These are phyloP conservation scores for Drosophila birchii DNA, from an alignment of 2,888 invertebrate genomes.

Conservation along the genomic window DNA sequence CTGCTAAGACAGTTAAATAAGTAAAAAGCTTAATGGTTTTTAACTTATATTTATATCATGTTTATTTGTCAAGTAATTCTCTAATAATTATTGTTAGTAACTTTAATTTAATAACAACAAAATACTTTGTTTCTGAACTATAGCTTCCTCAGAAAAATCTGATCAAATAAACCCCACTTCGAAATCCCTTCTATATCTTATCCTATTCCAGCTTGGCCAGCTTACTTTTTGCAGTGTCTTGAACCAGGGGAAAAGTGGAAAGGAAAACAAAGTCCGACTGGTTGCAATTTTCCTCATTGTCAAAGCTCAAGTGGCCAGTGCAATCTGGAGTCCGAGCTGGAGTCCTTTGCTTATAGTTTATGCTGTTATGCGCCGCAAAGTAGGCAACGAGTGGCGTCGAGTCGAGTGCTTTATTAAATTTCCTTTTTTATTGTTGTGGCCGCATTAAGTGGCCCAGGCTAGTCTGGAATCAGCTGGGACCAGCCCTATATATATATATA, in stretches of 20 bases:
- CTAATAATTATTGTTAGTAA: neutral
- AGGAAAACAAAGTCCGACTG: slow-evolving; percentile 46
- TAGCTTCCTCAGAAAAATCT: neutral
- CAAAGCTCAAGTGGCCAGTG: slow-evolving; percentile 70
- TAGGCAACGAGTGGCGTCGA: slow-evolving; percentile 65
- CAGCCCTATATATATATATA: slow-evolving; percentile 1
- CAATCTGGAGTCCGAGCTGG: slow-evolving; percentile 25
- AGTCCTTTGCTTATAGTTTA: slow-evolving; percentile 60
- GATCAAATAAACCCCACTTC: neutral
- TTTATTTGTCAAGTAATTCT: too few species aligned
- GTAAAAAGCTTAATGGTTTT: too few species aligned
- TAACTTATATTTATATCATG: too few species aligned
- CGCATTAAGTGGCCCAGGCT: slow-evolving; percentile 70
- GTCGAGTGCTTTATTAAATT: slow-evolving; percentile 70
- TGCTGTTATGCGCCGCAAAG: slow-evolving; percentile 75
- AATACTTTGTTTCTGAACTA: neutral
- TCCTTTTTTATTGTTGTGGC: slow-evolving; percentile 74
- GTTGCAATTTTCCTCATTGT: slow-evolving; percentile 69
- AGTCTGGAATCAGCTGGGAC: slow-evolving; percentile 45
- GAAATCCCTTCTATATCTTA: neutral
- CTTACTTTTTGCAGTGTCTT: slow-evolving; percentile 14
- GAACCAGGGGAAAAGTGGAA: slow-evolving; percentile 47
- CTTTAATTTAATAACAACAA: too few species aligned
- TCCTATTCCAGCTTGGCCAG: neutral
- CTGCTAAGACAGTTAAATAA: too few species aligned